Percentiles rank a stretch among this genome's conserved stretches.
phyloP scores from a whole-genome alignment of 2,113 vertebrate genomes.

The Orthonyx spaldingii region DNA sequence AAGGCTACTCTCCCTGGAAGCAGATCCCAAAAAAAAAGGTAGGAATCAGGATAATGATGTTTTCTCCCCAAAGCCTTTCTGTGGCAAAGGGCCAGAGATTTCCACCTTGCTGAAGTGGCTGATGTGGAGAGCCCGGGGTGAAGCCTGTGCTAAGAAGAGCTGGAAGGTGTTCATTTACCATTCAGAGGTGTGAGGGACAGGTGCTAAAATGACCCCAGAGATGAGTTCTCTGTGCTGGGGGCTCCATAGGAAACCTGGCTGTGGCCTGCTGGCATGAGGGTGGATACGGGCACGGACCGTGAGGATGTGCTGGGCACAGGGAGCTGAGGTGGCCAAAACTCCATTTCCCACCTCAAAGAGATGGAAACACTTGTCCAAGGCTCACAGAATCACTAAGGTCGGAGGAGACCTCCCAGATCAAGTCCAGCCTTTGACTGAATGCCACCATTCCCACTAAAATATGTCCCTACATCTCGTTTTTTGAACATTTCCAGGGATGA shows the following conservation, averaged over 20 bases:
- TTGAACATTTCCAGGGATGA: neutral
- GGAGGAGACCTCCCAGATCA: neutral
- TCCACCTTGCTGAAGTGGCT: neutral
- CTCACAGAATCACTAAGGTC: neutral
- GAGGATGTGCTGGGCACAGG: neutral
- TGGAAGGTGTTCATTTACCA: neutral
- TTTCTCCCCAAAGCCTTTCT: neutral
- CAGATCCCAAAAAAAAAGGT: neutral
- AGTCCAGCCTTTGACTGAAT: neutral
- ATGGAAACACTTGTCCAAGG: neutral
- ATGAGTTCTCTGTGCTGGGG: neutral
- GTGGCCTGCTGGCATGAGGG: neutral
- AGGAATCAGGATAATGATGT: neutral
- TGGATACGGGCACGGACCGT: rapidly evolving
- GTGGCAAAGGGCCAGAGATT: neutral
- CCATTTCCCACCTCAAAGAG: neutral
- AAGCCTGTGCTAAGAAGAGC: rapidly evolving
- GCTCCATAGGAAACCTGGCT: neutral
- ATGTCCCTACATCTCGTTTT: rapidly evolving
- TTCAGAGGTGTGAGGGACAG: neutral
- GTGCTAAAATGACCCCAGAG: neutral
- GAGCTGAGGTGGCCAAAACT: neutral
- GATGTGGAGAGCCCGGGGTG: neutral
- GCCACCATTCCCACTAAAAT: neutral
- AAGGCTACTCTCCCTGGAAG: neutral